Conservation (phyloP, 2,888 invertebrate species). For the Brenthis daphne region DNA sequence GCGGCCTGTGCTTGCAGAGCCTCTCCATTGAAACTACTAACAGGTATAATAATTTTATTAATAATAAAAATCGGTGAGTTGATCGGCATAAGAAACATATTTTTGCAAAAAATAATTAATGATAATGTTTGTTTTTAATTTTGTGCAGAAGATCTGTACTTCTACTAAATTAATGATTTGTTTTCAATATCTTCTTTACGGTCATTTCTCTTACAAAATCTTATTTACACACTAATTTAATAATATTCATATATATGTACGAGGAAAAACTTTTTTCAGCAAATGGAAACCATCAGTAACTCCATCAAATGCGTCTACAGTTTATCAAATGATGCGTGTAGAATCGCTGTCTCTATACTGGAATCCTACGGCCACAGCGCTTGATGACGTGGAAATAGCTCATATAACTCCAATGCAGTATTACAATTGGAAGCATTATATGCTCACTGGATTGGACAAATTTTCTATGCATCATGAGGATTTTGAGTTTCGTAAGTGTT, state of each 20-base stretch:
- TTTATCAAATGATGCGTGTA: constrained; percentile 89
- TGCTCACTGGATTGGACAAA: constrained; percentile 88
- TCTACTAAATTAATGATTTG: not conserved
- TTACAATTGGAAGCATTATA: constrained; percentile 88
- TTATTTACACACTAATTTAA: not conserved
- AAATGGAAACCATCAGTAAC: constrained; percentile 90
- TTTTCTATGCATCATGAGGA: constrained; percentile 89
- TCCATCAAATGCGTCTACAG: constrained; percentile 80
- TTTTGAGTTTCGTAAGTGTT: constrained; percentile 89
- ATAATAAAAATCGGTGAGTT: too few relatives aligned
- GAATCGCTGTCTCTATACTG: constrained; percentile 90
- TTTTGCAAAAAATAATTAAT: too few relatives aligned
- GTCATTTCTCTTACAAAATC: too few relatives aligned
- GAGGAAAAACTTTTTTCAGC: constrained; percentile 58
- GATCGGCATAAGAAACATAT: too few relatives aligned
- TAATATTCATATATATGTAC: not conserved
- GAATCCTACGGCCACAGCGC: constrained; percentile 83
- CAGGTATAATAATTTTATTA: constrained; percentile 72
- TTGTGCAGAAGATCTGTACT: too few relatives aligned
- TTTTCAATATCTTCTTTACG: not conserved
- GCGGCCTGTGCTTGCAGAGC: constrained; percentile 89
- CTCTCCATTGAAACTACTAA: constrained; percentile 91
- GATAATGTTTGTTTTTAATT: too few relatives aligned
- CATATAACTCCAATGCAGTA: constrained; percentile 81
- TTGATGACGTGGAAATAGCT: constrained; percentile 79